phyloP scores from a whole-genome alignment of 1,140 invertebrate genomes.

The Harlomillsia oculata region DNA sequence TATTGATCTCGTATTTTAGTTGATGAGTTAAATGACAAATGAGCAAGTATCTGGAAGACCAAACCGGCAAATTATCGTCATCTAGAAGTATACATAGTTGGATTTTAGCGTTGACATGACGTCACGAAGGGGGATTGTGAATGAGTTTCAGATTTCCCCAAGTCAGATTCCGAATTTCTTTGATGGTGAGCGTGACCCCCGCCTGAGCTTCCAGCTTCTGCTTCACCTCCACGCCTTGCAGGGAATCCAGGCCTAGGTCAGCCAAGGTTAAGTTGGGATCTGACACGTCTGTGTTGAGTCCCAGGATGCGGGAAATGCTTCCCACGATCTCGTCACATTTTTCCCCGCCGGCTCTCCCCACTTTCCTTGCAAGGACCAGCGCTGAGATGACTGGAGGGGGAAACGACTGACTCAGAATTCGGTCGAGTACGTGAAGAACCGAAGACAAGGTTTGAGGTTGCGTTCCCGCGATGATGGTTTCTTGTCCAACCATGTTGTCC shows the following conservation, averaged over 20 bases:
- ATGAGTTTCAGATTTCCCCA: neutral
- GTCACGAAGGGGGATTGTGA: no score
- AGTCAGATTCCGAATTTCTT: neutral
- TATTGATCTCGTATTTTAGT: no score
- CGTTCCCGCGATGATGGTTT: conserved; percentile 85
- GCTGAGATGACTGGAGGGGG: conserved; percentile 60
- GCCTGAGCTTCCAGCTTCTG: conserved; percentile 74
- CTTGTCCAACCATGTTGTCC: conserved; percentile 65
- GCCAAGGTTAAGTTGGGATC: conserved; percentile 63
- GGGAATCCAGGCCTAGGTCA: conserved; percentile 91
- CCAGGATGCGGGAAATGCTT: conserved; percentile 73
- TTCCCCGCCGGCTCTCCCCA: conserved; percentile 43
- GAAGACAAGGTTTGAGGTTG: conserved; percentile 83
- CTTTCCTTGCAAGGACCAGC: conserved; percentile 55
- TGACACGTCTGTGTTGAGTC: conserved; percentile 67
- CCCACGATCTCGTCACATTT: conserved; percentile 55
- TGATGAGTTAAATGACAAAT: no score
- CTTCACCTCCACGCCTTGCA: conserved; percentile 84
- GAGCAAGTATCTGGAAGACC: no score
- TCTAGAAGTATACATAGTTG: no score
- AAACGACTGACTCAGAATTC: conserved; percentile 54
- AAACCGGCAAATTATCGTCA: no score
- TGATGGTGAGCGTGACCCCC: conserved; percentile 22
- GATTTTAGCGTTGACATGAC: no score
- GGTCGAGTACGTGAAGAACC: conserved; percentile 74